These are phyloP conservation scores for Liodrosophila aerea DNA, from an alignment of 2,888 invertebrate species.

Conservation along the genomic window DNA sequence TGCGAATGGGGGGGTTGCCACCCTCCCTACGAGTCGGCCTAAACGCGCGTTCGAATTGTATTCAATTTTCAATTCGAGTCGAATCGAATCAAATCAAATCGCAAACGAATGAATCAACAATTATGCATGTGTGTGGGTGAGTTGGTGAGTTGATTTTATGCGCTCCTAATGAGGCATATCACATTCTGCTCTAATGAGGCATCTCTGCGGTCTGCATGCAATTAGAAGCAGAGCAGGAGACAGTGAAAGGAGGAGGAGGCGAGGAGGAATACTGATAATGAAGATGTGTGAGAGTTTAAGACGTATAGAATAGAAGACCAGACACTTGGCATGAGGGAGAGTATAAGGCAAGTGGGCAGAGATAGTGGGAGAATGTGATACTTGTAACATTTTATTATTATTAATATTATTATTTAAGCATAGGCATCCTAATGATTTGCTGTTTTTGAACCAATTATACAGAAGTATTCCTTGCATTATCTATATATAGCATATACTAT, in stretches of 20 bases:
- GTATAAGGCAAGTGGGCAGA: no score
- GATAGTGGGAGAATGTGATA: no score
- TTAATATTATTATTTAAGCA: no score
- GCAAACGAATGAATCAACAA: conserved; percentile 53
- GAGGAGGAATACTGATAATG: conserved; percentile 1
- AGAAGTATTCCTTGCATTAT: no score
- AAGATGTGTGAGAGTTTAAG: neutral
- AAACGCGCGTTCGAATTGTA: conserved; percentile 31
- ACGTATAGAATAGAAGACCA: no score
- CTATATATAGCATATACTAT: no score
- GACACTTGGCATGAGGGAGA: no score
- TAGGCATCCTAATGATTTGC: no score
- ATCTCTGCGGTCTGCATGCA: conserved; percentile 49
- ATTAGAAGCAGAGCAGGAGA: conserved; percentile 23
- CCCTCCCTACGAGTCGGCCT: neutral
- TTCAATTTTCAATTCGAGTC: conserved; percentile 45
- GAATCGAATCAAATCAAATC: conserved; percentile 39
- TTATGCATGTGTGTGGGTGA: conserved; percentile 37
- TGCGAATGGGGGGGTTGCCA: no score
- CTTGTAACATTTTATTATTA: no score
- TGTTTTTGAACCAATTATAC: no score
- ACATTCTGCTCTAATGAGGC: conserved; percentile 61
- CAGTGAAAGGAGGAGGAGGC: neutral
- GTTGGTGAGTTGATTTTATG: conserved; percentile 20
- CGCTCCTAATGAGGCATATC: conserved; percentile 64